Percentiles rank a stretch among this genome's conserved stretches.
phyloP scores from a whole-genome alignment of 2,113 vertebrate species.

The Neolamprologus cancellatus region DNA sequence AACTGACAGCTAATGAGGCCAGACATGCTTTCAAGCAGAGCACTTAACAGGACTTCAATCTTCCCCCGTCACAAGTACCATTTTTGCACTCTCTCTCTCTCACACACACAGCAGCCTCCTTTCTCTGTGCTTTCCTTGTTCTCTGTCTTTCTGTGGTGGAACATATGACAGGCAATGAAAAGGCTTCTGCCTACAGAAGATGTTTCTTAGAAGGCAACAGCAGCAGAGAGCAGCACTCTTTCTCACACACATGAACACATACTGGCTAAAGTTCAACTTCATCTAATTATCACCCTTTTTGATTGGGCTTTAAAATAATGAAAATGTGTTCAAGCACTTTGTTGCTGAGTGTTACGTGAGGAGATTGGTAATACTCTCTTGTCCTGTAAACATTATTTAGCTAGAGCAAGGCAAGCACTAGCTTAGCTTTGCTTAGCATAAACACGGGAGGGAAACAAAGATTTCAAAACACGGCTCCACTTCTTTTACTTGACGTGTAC shows the following conservation, averaged over 20 bases:
- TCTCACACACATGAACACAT: not conserved
- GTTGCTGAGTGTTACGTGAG: not conserved
- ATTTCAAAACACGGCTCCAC: not conserved
- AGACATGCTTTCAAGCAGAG: slow-evolving; percentile 85
- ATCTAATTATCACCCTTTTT: not conserved
- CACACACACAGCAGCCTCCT: slow-evolving; percentile 26
- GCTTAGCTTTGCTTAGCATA: not conserved
- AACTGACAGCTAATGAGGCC: slow-evolving; percentile 92
- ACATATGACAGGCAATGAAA: slow-evolving; percentile 51
- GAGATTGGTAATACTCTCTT: not conserved
- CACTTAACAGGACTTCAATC: slow-evolving; percentile 74
- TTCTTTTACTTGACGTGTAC: not conserved
- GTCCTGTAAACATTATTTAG: not conserved
- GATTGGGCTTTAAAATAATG: not conserved
- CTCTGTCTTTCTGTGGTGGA: slow-evolving; percentile 38
- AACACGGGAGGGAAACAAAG: not conserved
- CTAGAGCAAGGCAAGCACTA: not conserved
- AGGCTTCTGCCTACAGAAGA: slow-evolving; percentile 18
- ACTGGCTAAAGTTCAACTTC: not conserved
- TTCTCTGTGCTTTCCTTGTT: slow-evolving; percentile 51
- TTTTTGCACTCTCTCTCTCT: slow-evolving; percentile 37
- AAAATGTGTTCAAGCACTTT: not conserved
- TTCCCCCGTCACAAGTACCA: slow-evolving; percentile 57
- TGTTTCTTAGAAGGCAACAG: slow-evolving; percentile 19
- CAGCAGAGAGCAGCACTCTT: not conserved